phyloP scores from a whole-genome alignment of 2,113 vertebrate species.

The Hipposideros armiger region DNA sequence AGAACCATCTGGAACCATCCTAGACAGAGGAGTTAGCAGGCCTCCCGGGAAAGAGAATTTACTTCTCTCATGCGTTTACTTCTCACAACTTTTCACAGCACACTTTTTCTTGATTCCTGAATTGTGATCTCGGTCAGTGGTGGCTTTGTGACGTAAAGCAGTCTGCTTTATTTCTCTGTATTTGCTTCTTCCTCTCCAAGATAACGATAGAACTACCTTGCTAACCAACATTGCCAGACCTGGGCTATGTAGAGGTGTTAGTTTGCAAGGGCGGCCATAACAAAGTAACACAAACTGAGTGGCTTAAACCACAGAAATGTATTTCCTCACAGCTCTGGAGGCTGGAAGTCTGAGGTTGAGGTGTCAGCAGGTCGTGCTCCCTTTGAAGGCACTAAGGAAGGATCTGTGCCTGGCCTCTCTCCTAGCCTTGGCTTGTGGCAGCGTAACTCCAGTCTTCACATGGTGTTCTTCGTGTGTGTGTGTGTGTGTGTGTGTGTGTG shows the following conservation, averaged over 20 bases:
- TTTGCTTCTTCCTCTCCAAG: background rate
- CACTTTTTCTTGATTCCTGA: background rate
- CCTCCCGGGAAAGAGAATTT: background rate
- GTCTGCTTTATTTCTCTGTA: background rate
- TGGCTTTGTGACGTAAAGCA: background rate
- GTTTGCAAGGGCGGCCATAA: background rate
- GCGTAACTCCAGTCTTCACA: background rate
- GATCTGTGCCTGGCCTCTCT: background rate
- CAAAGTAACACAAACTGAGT: background rate
- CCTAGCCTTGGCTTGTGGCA: background rate
- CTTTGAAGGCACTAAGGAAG: background rate
- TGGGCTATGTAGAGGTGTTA: background rate
- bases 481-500: background rate
- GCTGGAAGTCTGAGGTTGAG: background rate
- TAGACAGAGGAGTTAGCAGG: background rate
- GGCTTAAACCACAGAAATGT: background rate
- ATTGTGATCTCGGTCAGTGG: background rate
- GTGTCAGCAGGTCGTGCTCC: background rate
- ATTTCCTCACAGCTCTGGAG: background rate
- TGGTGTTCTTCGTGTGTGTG: background rate
- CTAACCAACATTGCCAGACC: background rate
- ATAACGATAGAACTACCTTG: background rate
- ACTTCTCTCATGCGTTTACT: conserved; percentile 1
- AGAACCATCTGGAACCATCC: background rate
- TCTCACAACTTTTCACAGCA: background rate